These are phyloP conservation scores for Spodoptera litura DNA, from an alignment of 1,140 invertebrate genomes.

Conservation along the genomic window DNA sequence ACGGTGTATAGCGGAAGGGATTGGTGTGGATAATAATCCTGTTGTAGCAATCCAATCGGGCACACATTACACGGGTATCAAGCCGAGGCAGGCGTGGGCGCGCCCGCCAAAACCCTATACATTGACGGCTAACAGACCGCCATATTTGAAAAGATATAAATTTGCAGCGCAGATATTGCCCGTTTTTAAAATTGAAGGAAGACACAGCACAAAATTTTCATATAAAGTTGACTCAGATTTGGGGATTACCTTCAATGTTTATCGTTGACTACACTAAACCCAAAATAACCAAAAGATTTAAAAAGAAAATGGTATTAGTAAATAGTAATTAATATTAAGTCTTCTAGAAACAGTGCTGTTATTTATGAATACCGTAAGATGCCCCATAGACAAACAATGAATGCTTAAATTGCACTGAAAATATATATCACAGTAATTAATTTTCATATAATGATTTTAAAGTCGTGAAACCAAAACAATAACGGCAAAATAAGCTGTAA, in stretches of 20 bases:
- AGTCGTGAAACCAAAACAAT: constrained; percentile 58
- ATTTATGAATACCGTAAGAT: no score
- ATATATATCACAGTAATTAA: background rate
- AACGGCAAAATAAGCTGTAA: constrained; percentile 69
- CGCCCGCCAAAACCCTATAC: constrained; percentile 53
- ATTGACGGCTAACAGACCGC: constrained; percentile 55
- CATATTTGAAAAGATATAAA: constrained; percentile 28
- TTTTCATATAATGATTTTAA: constrained; percentile 41
- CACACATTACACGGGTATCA: constrained; percentile 60
- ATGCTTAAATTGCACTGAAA: background rate
- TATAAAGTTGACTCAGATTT: no score
- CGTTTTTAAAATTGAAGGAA: no score
- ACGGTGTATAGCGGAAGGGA: constrained; percentile 31
- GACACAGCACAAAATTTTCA: no score
- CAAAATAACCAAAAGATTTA: no score
- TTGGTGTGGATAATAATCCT: constrained; percentile 38
- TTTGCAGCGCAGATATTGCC: constrained; percentile 24
- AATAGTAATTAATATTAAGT: no score
- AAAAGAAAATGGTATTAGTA: no score
- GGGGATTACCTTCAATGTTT: no score
- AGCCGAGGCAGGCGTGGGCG: constrained; percentile 51
- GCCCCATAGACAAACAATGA: no score
- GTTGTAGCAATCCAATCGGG: constrained; percentile 52
- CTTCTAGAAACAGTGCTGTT: no score
- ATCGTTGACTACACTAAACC: no score